Evolutionary conservation across 2,888 invertebrate species (phyloP).

Genomic region (Rosalia funebris): DNA sequence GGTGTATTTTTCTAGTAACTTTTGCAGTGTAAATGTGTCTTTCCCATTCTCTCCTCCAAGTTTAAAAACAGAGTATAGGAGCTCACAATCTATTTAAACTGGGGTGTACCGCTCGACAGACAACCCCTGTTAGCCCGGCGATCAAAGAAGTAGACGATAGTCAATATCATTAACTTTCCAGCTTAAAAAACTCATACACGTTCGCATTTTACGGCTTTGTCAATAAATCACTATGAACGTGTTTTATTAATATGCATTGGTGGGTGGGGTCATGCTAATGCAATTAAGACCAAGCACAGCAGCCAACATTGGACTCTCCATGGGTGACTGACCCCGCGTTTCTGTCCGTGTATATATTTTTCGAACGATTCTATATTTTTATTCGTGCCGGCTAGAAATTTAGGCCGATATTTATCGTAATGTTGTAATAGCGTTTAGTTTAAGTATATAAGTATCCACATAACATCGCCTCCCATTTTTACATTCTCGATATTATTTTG

Average conservation of each 20-base stretch:
- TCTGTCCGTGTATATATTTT: conserved; percentile 15
- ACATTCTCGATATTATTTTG: too few relatives aligned
- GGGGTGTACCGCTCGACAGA: neutral
- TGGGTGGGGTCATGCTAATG: conserved; percentile 64
- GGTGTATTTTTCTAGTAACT: too few relatives aligned
- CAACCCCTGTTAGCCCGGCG: neutral
- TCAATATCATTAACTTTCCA: conserved; percentile 27
- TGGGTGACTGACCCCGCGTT: conserved; percentile 56
- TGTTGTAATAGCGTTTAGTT: too few relatives aligned
- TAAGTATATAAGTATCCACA: too few relatives aligned
- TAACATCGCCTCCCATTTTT: too few relatives aligned
- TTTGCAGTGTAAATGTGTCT: too few relatives aligned
- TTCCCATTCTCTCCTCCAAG: too few relatives aligned
- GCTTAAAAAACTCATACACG: conserved; percentile 47
- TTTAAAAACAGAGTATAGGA: too few relatives aligned
- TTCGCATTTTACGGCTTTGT: conserved; percentile 57
- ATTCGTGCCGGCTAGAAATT: neutral
- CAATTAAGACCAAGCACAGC: conserved; percentile 58
- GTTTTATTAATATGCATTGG: conserved; percentile 64
- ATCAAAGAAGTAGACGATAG: conserved; percentile 15
- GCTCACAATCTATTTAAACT: neutral
- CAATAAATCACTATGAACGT: conserved; percentile 61
- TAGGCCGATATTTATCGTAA: neutral
- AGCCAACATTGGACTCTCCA: conserved; percentile 41
- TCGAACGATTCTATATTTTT: conserved; percentile 1